Base-by-base conservation (phyloP, 1,140 invertebrate species). In the Tribolium madens region DNA sequence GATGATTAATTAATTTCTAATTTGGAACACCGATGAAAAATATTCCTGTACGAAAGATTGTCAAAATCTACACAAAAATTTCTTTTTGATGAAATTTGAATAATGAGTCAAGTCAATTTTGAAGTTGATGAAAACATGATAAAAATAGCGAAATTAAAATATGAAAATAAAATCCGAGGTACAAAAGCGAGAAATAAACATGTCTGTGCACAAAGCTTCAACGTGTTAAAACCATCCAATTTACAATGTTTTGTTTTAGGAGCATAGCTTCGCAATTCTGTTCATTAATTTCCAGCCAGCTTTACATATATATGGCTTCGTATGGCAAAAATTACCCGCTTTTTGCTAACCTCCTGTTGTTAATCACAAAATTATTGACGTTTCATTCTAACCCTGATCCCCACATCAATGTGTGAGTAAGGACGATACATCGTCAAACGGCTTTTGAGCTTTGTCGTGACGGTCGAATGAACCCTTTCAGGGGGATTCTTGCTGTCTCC, bases 391-490 rank as follows among this genome's bases (percentile, higher is more conserved):
- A 21, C n/a, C 50, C 50, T 52, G n/a, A 60, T 64, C 57, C 57
- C 36, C 7, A 18, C 15, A 5, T 0, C 31, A 13, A 18, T 13
- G 57, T 33, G 26, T 64, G 53, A 26, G 3, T 31, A 57, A 15
- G 52, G 17, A 17, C 52, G 57, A 64, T 33, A 64, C 26, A 64
- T 64, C 31, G 57, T 64, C 57, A 64, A 64, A 64, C 57, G 12
- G 57, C 57, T 64, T 57, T 64, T 64, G 57, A 13, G 57, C 57
- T 64, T 31, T 64, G 57, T 64, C 57, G 57, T 33, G 52, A 64
- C 26, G 57, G 57, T 64, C 57, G 57, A 64, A 14, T 64, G 57
- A 36, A 33, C 57, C 10, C 57, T 64, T 64, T 64, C 57, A 64
- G 10, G 5, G 26, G 12, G 52, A 64, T 64, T 64, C 57, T n/a